Evolutionary conservation across 2,797 vertebrate species (phyloP).

Genomic region (Phrynocephalus forsythii): DNA sequence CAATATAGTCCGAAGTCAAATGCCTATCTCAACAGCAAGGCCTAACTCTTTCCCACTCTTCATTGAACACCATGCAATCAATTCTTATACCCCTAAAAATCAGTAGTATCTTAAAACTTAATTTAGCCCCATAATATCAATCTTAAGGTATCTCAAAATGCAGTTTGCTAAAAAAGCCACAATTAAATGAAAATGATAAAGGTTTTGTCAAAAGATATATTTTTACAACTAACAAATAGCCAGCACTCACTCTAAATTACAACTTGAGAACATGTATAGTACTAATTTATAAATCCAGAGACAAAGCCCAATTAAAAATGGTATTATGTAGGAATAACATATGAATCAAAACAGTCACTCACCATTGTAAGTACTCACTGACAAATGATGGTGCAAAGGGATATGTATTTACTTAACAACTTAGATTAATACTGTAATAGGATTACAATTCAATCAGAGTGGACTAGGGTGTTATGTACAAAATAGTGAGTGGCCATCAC

Average conservation of each 20-base stretch:
- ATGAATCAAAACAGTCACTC: neutral
- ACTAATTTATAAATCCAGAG: neutral
- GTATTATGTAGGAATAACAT: neutral
- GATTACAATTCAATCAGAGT: neutral
- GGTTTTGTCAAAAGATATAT: neutral
- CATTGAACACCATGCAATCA: too few species aligned
- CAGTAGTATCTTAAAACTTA: neutral
- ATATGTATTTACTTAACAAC: neutral
- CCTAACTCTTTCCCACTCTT: too few species aligned
- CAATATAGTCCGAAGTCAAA: too few species aligned
- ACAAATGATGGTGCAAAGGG: too few species aligned
- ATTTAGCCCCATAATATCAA: conserved; percentile 1
- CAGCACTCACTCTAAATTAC: neutral
- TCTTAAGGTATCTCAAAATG: neutral
- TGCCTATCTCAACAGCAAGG: too few species aligned
- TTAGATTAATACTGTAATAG: neutral
- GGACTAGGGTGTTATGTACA: neutral
- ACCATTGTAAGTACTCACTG: neutral
- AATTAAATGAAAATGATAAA: neutral
- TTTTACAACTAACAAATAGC: neutral
- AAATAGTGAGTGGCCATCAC: accelerated
- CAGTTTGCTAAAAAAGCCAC: neutral
- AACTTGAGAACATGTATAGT: neutral
- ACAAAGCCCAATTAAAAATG: neutral
- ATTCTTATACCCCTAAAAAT: neutral